Conservation (phyloP, 2,888 invertebrate species). For the Camptogramma bilineatum region DNA sequence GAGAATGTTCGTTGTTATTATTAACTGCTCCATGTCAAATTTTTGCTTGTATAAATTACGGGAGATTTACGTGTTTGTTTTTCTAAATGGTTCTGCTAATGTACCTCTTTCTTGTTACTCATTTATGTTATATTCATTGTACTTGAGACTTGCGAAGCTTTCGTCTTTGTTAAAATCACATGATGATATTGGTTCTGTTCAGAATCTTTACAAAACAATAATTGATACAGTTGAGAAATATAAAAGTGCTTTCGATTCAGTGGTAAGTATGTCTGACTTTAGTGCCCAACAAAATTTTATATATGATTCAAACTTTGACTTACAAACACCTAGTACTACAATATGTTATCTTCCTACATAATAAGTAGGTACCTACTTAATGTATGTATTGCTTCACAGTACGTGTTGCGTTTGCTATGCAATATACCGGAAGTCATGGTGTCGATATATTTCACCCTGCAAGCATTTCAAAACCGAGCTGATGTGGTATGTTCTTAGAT, state of each 20-base stretch:
- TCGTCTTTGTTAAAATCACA: not conserved
- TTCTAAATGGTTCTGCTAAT: not conserved
- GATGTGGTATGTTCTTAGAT: no score
- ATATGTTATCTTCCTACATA: no score
- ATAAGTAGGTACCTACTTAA: no score
- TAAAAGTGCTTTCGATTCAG: constrained; percentile 12
- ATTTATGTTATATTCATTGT: constrained; percentile 2
- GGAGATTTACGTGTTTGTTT: not conserved
- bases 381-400: no score
- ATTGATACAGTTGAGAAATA: constrained; percentile 15
- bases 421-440: no score
- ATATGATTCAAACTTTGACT: no score
- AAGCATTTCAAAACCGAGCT: no score
- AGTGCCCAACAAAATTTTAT: no score
- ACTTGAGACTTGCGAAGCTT: not conserved
- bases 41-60: not conserved
- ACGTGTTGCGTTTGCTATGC: no score
- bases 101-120: not conserved
- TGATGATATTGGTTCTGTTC: not conserved
- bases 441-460: no score
- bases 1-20: not conserved
- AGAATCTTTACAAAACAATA: constrained; percentile 18
- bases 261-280: constrained; percentile 23
- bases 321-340: no score
- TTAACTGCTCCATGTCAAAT: not conserved